Conservation (phyloP, 2,888 invertebrate species). For the Nomada goodeniana region DNA sequence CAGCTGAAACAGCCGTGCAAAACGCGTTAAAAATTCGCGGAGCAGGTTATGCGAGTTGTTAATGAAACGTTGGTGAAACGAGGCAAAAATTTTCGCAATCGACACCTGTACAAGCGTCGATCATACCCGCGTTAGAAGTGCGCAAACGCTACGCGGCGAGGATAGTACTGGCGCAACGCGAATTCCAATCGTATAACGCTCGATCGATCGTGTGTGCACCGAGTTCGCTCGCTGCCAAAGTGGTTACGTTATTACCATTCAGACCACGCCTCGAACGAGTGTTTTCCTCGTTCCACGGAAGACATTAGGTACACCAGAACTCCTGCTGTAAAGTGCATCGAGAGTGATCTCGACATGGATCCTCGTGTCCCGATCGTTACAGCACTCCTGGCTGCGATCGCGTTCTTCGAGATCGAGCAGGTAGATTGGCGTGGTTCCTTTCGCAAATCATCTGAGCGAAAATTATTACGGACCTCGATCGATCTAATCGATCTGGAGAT, state of each 20-base stretch:
- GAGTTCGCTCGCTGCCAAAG: conserved; percentile 61
- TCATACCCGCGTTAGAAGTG: conserved; percentile 53
- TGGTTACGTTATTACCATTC: conserved; percentile 65
- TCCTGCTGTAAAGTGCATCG: conserved; percentile 30
- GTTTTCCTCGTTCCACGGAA: conserved; percentile 78
- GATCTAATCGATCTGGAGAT: conserved; percentile 32
- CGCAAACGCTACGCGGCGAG: conserved; percentile 33
- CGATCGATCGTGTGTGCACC: conserved; percentile 26
- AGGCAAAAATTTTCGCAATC: conserved; percentile 58
- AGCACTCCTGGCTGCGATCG: conserved; percentile 33
- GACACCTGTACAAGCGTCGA: conserved; percentile 54
- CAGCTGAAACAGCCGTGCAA: conserved; percentile 7
- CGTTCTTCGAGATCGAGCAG: conserved; percentile 22
- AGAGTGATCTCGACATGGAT: conserved; percentile 54
- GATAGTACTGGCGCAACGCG: conserved; percentile 36
- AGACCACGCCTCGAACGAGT: conserved; percentile 73
- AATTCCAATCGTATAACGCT: conserved; percentile 56
- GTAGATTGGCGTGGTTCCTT: conserved; percentile 27
- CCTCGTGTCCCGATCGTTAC: conserved; percentile 30
- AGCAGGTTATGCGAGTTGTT: conserved; percentile 34
- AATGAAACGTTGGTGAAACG: conserved; percentile 32
- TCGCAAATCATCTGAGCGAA: conserved; percentile 2
- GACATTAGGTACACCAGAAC: conserved; percentile 60
- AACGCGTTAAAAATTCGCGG: conserved; percentile 6
- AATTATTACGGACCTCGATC: neutral